Percentiles rank a stretch among this genome's conserved stretches.
These are phyloP conservation scores for Drosophila tani DNA, from an alignment of 1,140 invertebrate species.

Conservation along the genomic window DNA sequence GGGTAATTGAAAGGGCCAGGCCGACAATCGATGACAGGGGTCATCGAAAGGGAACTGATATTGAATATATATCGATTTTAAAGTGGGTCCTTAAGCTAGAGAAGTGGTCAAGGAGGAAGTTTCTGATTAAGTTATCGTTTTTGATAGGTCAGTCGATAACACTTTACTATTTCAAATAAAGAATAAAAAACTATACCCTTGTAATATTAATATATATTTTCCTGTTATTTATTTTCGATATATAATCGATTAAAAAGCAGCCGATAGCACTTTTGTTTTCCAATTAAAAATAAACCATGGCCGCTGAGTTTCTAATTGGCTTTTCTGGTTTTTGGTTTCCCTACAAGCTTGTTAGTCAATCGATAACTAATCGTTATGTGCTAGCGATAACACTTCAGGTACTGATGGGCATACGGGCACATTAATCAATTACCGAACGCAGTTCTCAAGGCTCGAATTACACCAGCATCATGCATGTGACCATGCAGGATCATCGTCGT, in stretches of 20 bases:
- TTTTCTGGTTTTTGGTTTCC: background rate
- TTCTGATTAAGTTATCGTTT: too few species aligned
- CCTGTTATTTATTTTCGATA: too few species aligned
- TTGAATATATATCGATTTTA: conserved; percentile 1
- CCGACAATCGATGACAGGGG: conserved; percentile 19
- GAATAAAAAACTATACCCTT: too few species aligned
- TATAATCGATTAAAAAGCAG: too few species aligned
- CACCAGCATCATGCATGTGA: conserved; percentile 26
- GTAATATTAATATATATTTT: too few species aligned
- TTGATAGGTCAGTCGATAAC: too few species aligned
- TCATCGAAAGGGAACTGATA: conserved; percentile 1
- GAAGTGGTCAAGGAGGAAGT: background rate
- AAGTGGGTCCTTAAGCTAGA: background rate
- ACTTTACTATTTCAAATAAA: too few species aligned
- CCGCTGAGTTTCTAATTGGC: too few species aligned
- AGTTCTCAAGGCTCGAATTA: conserved; percentile 32
- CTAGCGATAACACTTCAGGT: conserved; percentile 17
- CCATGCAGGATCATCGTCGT: conserved; percentile 10
- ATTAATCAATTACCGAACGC: conserved; percentile 38
- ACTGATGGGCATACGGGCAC: background rate
- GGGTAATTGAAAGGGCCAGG: conserved; percentile 26
- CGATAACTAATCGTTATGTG: conserved; percentile 42
- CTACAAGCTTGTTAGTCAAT: background rate
- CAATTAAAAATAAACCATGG: background rate
- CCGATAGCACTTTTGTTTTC: background rate